These are phyloP conservation scores for Cetonia aurata DNA, from an alignment of 2,888 invertebrate genomes.

Conservation along the genomic window DNA sequence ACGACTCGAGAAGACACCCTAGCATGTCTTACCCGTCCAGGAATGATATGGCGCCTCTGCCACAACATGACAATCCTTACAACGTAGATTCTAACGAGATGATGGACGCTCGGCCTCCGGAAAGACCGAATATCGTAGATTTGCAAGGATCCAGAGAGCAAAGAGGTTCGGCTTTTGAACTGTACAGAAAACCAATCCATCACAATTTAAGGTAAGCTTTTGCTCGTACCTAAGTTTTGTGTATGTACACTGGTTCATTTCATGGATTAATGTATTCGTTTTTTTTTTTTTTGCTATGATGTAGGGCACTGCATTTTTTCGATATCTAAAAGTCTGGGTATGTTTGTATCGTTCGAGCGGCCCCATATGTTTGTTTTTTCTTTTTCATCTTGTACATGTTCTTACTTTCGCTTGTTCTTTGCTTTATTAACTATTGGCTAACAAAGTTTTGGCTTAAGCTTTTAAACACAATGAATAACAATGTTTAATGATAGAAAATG, in stretches of 20 bases:
- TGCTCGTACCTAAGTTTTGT: conserved; percentile 49
- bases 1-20: conserved; percentile 63
- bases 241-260: conserved; percentile 63
- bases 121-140: conserved; percentile 67
- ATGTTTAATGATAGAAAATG: no score
- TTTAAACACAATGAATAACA: no score
- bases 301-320: conserved; percentile 60
- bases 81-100: conserved; percentile 56
- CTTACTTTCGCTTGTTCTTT: neutral
- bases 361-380: conserved; percentile 46
- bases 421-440: neutral
- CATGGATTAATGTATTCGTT: conserved; percentile 28
- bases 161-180: conserved; percentile 93
- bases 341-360: conserved; percentile 47
- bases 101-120: conserved; percentile 58
- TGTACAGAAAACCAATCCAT: conserved; percentile 92
- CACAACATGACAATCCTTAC: conserved; percentile 55
- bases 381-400: conserved; percentile 15
- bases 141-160: conserved; percentile 91
- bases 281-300: conserved; percentile 37
- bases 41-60: conserved; percentile 64
- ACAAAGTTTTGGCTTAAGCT: neutral
- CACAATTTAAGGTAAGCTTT: conserved; percentile 80
- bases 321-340: conserved; percentile 57
- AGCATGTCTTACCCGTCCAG: conserved; percentile 65